Evolutionary conservation across 2,113 vertebrate genomes (phyloP).

Genomic region (Phalacrocorax carbo): DNA sequence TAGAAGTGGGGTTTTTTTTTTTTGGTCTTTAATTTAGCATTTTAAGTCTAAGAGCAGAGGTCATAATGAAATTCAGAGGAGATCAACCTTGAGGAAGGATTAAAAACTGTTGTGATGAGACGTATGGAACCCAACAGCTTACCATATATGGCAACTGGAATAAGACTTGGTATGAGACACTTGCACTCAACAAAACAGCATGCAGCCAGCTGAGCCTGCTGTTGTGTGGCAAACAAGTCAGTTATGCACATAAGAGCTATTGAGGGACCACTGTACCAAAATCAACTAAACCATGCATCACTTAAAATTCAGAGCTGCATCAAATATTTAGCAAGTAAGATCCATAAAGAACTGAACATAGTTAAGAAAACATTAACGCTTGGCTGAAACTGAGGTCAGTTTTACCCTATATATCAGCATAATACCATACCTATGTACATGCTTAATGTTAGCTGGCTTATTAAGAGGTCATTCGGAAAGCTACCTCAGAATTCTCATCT

Average conservation of each 20-base stretch:
- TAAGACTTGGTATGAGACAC: background rate
- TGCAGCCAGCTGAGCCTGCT: background rate
- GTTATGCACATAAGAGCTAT: background rate
- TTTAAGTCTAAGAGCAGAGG: background rate
- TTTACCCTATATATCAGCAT: background rate
- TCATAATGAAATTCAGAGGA: conserved; percentile 5
- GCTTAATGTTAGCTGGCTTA: background rate
- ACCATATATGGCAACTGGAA: background rate
- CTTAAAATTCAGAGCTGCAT: background rate
- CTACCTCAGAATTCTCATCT: conserved; percentile 11
- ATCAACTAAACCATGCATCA: background rate
- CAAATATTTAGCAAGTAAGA: conserved; percentile 21
- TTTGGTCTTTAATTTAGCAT: background rate
- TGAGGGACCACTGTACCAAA: background rate
- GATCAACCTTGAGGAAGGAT: background rate
- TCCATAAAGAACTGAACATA: background rate
- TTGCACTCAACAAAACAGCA: background rate
- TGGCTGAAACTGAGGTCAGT: background rate
- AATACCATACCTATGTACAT: background rate
- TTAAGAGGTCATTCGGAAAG: background rate
- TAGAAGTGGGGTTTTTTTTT: background rate
- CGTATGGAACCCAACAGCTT: background rate
- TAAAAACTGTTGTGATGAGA: background rate
- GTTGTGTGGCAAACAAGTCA: background rate
- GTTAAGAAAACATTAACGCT: background rate